These are phyloP conservation scores for Myiothlypis chrysogaster DNA, from an alignment of 2,797 vertebrate species.

Conservation along the genomic window DNA sequence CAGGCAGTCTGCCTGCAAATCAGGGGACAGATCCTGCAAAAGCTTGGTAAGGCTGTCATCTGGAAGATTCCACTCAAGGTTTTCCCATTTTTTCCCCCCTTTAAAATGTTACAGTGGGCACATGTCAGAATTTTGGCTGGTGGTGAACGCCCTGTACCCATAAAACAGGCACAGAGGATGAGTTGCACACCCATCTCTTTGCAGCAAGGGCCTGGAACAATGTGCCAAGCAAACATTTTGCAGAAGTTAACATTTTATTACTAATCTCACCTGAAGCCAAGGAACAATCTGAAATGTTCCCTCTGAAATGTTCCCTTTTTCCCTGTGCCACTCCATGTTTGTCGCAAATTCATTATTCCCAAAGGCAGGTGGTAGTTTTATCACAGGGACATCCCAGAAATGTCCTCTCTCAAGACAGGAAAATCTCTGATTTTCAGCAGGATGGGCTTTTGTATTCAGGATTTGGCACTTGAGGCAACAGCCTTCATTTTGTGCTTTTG, in stretches of 20 bases:
- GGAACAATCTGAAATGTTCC: neutral
- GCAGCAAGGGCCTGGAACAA: neutral
- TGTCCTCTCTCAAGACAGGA: neutral
- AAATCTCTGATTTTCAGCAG: neutral
- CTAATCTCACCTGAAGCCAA: neutral
- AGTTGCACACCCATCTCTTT: neutral
- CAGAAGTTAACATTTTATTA: neutral
- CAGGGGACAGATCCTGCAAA: conserved; percentile 91
- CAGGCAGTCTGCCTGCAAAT: conserved; percentile 94
- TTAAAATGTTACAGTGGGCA: neutral
- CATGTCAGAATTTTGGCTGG: neutral
- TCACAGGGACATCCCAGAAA: neutral
- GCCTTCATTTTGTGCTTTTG: neutral
- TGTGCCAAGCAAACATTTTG: neutral
- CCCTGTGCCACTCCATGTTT: neutral
- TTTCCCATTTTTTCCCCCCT: neutral
- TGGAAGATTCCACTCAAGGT: neutral
- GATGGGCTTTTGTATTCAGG: neutral
- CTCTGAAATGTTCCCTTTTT: neutral
- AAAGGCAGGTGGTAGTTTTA: neutral
- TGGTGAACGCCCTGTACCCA: neutral
- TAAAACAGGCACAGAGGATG: neutral
- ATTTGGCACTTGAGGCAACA: neutral
- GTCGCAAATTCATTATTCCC: neutral
- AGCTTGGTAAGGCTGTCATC: conserved; percentile 79